Evolutionary conservation across 2,888 invertebrate genomes (phyloP), one percentile per base, ranked within the genome.

Genomic region (Phorcus lineatus): DNA sequence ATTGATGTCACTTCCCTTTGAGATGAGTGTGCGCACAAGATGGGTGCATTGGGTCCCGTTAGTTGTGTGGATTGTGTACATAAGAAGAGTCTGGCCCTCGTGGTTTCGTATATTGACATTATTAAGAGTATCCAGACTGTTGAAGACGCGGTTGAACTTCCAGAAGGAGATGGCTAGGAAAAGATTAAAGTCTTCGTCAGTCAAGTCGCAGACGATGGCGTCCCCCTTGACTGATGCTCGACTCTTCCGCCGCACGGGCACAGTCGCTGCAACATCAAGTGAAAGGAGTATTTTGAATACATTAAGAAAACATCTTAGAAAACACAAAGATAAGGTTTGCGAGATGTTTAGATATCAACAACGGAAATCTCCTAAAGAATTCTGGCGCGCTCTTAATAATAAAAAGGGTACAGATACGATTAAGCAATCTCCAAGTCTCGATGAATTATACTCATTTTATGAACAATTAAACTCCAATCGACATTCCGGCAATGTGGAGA

Each of bases 91-190:
- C 52, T 52, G 74, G 13, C 24, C 16, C 13, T 52, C 47, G 24
- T 52, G 47, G 53, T 74, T 74, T 13, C 74, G 7, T 9, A 74
- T 22, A 53, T 74, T 74, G 52, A 74, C 13, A 53, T 74, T 52
- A 9, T 52, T 52, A 6, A 74, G 47, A 36, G 31, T 16, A 7
- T 40, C 24, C 4, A 74, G 52, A 17, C 17, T 3, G 52, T 47
- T 22, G 0, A 24, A 16, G 13, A 74, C 74, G 11, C 52, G 40
- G 52, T 74, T 19, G 53, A 74, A 52, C 53, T 74, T 74, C 74
- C 74, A 47, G 52, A 74, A 74, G 52, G 74, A 74, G 19, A 74
- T 74, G 47, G 74, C 74, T 6, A 74, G n/a, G 52, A 74, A 74
- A 1, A 74, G 17, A 16, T 74, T 40, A 53, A 52, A 52, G 1